A percentile compares a stretch with the other conserved stretches of the same genome.
Evolutionary conservation across 1,140 invertebrate species (phyloP).

Genomic region (Teleogryllus occipitalis): DNA sequence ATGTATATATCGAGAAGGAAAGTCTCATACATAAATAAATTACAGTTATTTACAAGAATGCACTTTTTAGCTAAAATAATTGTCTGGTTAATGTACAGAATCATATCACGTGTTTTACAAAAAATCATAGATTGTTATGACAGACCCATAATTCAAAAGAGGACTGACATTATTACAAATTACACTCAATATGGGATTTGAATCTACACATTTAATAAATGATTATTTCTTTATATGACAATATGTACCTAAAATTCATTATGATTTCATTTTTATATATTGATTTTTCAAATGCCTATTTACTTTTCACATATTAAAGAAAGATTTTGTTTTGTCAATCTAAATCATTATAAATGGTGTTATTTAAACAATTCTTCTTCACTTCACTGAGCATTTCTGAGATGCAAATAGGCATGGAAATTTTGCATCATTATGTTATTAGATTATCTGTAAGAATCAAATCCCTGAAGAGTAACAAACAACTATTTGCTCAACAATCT

Average conservation of each 20-base stretch:
- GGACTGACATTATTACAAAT: neutral
- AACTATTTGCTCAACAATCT: constrained; percentile 1
- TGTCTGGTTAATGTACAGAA: neutral
- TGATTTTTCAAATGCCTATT: neutral
- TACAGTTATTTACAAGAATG: constrained; percentile 3
- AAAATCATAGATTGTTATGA: neutral
- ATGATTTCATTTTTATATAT: neutral
- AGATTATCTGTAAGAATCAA: neutral
- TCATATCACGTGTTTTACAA: neutral
- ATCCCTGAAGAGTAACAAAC: neutral
- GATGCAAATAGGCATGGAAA: too few relatives aligned
- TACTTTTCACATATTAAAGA: too few relatives aligned
- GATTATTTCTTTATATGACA: neutral
- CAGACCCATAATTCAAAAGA: neutral
- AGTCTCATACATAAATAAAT: neutral
- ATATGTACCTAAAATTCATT: neutral
- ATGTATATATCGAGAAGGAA: neutral
- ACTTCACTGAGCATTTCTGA: neutral
- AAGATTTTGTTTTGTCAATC: too few relatives aligned
- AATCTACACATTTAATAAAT: neutral
- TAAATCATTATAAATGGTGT: too few relatives aligned
- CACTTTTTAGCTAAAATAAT: neutral
- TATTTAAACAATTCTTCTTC: neutral
- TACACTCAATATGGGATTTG: neutral
- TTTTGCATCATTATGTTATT: too few relatives aligned